phyloP scores from a whole-genome alignment of 1,140 invertebrate species.

The Hypothenemus hampei region DNA sequence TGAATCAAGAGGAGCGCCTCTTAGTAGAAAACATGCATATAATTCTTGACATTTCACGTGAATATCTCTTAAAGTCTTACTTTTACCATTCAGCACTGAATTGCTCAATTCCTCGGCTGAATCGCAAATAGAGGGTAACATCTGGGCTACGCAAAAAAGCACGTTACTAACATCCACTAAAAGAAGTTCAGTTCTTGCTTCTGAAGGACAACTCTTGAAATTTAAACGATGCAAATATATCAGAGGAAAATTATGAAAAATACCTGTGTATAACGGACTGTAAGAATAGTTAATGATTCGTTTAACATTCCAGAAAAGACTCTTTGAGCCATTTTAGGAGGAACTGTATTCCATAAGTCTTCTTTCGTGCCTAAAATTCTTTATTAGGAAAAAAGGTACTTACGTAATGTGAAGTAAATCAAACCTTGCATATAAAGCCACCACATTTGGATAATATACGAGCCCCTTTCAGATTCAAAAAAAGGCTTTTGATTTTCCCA shows the following conservation, averaged over 20 bases:
- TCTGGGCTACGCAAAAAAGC: conserved; percentile 62
- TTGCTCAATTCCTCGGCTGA: conserved; percentile 58
- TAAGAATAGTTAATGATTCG: conserved; percentile 70
- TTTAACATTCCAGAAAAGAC: conserved; percentile 75
- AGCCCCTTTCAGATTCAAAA: conserved; percentile 65
- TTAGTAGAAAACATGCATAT: conserved; percentile 62
- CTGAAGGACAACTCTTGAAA: conserved; percentile 56
- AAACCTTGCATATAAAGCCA: conserved; percentile 77
- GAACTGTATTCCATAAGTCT: conserved; percentile 74
- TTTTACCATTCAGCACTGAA: conserved; percentile 49
- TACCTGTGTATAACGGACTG: conserved; percentile 67
- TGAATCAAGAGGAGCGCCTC: conserved; percentile 64
- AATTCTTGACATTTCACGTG: conserved; percentile 74
- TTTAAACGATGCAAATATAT: no score
- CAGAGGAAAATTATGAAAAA: neutral
- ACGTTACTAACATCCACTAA: conserved; percentile 70
- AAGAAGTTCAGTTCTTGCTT: conserved; percentile 55
- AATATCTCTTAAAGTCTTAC: conserved; percentile 64
- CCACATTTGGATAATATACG: conserved; percentile 78
- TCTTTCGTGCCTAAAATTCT: conserved; percentile 56
- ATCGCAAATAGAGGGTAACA: conserved; percentile 60
- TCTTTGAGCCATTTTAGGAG: conserved; percentile 74
- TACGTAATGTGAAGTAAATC: no score
- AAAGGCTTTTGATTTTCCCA: conserved; percentile 59
- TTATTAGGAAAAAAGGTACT: neutral